Conservation (phyloP, 2,888 invertebrate species). For the Cantharis nigra region DNA sequence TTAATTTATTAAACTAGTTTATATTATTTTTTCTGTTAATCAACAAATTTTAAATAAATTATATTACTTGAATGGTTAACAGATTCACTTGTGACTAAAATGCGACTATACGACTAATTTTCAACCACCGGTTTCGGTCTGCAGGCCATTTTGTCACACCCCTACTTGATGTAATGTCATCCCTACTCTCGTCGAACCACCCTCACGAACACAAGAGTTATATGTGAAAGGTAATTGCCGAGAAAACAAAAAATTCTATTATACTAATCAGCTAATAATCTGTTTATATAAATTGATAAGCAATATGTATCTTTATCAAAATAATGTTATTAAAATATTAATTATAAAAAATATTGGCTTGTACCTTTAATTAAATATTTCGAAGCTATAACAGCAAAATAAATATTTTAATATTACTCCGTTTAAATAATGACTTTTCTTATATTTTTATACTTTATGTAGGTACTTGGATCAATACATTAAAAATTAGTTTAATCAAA, state of each 20-base stretch:
- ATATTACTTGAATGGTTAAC: constrained; percentile 9
- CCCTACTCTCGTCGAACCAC: constrained; percentile 47
- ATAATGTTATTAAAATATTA: not conserved
- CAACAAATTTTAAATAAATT: not conserved
- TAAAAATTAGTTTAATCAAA: not conserved
- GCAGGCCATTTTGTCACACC: constrained; percentile 68
- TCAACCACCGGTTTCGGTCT: constrained; percentile 53
- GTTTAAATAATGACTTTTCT: not conserved
- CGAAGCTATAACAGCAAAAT: not conserved
- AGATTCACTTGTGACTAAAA: constrained; percentile 36
- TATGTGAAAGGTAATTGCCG: constrained; percentile 25
- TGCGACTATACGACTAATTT: constrained; percentile 56
- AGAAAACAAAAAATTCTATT: constrained; percentile 3
- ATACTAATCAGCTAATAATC: not conserved
- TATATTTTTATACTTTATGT: not conserved
- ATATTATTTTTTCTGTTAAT: constrained; percentile 2
- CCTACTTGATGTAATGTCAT: constrained; percentile 51
- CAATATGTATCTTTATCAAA: not conserved
- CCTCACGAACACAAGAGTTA: constrained; percentile 35
- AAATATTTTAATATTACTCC: not conserved
- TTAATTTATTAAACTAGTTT: not conserved
- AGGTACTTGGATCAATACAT: not conserved
- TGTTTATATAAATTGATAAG: not conserved
- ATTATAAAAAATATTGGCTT: not conserved
- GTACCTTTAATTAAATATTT: not conserved